Base-by-base conservation (phyloP, 92 coral and sea anemone species). In the Zoanthus gigantus region DNA sequence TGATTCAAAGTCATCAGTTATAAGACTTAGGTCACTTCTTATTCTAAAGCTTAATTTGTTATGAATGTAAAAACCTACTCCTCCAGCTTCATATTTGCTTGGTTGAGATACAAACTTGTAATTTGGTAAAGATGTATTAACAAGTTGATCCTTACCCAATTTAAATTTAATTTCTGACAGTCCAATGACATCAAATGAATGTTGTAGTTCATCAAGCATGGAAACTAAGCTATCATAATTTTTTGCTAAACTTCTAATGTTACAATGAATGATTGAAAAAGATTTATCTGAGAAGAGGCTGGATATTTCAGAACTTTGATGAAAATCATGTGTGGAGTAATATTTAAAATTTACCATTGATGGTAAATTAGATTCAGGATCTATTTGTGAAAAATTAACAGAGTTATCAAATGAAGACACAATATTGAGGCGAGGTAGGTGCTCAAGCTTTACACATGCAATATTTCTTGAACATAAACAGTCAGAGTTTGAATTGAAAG, bases 141-240 rank as follows among this genome's bases (percentile, higher is more conserved):
- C 66, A 58, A 58, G 66, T 58, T 58, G 66, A 58, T 58, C 66
- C 66, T 58, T 58, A 58, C n/a, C 66, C 12, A 58, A 14, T 58
- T 58, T 58, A 58, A 58, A 58, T 58, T 58, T 58, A 60, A 80
- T 88, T 63, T 88, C 87, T 9, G 87, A 82, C 31, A 89, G 74
- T 42, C 92, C 88, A 89, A 83, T 89, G 61, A 89, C 71, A 83
- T 86, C 85, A 82, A 89, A 89, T 52, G 69, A 63, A 46, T 89
- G 83, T 65, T 72, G 79, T 53, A 89, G 17, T 57, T 89, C 88
- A 11, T 60, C 66, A 23, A 89, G 60, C 88, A 89, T 83, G 54
- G 85, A 82, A 15, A 65, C 72, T 76, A 89, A 75, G 63, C 72
- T 80, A 12, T 89, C 88, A 89, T 75, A 82, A 82, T 89, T 83